Evolutionary conservation across 2,888 invertebrate genomes (phyloP).

Genomic region (Piscicola geometra): DNA sequence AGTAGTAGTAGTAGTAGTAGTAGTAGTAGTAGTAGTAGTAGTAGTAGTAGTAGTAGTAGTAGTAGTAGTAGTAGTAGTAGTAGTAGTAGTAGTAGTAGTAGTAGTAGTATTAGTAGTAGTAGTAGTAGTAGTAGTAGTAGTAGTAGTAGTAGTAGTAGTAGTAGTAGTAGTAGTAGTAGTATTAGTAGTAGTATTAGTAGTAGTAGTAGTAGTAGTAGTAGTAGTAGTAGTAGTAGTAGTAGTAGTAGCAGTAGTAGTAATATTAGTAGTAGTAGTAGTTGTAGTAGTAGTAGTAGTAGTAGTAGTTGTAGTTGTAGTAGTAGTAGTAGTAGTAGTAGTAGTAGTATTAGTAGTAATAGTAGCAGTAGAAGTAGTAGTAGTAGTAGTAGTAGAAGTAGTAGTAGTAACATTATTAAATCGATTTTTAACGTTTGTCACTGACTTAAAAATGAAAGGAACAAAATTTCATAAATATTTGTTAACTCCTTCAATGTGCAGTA

Average conservation of each 20-base stretch:
- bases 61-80: no score
- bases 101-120: no score
- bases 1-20: no score
- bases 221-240: constrained; percentile 14
- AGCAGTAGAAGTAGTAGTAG: constrained; percentile 5
- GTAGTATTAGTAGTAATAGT: constrained; percentile 11
- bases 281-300: constrained; percentile 23
- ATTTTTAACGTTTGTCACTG: background rate
- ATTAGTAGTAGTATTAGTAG: constrained; percentile 4
- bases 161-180: constrained; percentile 6
- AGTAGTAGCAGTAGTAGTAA: constrained; percentile 23
- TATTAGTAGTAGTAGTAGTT: constrained; percentile 22
- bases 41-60: no score
- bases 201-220: constrained; percentile 13
- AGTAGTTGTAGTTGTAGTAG: background rate
- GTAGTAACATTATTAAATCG: background rate
- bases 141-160: constrained; percentile 10
- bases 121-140: background rate
- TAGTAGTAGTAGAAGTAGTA: constrained; percentile 7
- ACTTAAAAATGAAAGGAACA: background rate
- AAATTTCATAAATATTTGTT: no score
- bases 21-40: no score
- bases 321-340: constrained; percentile 8
- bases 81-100: no score
- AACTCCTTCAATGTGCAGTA: no score